Conservation (phyloP, 1,140 invertebrate species). For the Polypedilum pembai region DNA sequence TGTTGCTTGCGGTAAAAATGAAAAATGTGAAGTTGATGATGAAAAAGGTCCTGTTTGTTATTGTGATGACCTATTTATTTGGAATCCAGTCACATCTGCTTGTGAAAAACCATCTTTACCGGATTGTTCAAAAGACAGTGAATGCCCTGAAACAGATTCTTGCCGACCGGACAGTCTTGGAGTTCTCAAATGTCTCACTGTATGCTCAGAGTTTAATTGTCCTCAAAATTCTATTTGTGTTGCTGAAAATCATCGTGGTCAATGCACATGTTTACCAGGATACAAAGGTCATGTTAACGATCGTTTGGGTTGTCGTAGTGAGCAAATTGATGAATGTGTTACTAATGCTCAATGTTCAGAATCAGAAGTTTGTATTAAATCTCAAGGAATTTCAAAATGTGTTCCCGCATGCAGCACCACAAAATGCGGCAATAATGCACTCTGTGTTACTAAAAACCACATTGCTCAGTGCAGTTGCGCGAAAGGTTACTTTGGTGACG, state of each 20-base stretch:
- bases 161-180: conserved; percentile 77
- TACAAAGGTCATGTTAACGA: conserved; percentile 83
- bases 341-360: conserved; percentile 73
- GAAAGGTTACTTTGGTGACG: conserved; percentile 74
- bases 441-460: conserved; percentile 81
- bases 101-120: conserved; percentile 81
- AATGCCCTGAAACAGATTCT: conserved; percentile 60
- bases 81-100: conserved; percentile 69
- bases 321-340: conserved; percentile 64
- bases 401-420: conserved; percentile 64
- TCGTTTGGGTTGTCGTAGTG: conserved; percentile 67
- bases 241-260: conserved; percentile 61
- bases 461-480: conserved; percentile 82
- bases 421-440: conserved; percentile 72
- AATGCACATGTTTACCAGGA: conserved; percentile 71
- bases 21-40: conserved; percentile 62
- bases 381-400: conserved; percentile 49
- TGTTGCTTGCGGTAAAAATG: conserved; percentile 70
- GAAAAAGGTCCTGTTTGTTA: conserved; percentile 59
- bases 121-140: conserved; percentile 62
- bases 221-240: conserved; percentile 73
- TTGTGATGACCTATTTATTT: conserved; percentile 66
- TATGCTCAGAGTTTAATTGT: conserved; percentile 73
- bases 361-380: conserved; percentile 60
- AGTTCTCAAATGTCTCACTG: conserved; percentile 69